Evolutionary conservation across 2,888 invertebrate species (phyloP).

Genomic region (Drosophila austrosaltans): DNA sequence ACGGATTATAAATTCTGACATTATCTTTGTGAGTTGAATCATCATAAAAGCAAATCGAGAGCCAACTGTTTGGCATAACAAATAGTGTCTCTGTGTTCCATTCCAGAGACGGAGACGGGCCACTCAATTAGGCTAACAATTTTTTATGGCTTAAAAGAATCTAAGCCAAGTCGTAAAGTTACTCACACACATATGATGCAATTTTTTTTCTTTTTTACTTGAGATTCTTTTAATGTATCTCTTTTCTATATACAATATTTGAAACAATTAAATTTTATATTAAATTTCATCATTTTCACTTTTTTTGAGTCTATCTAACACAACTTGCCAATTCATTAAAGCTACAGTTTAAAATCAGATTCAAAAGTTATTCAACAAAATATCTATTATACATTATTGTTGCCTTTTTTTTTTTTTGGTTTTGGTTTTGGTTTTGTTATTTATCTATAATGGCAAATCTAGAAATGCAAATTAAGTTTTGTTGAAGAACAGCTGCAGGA

Average conservation of each 20-base stretch:
- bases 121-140: constrained; percentile 27
- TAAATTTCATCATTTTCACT: constrained; percentile 7
- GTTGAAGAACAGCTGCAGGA: constrained; percentile 32
- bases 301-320: background rate
- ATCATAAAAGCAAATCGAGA: constrained; percentile 44
- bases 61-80: constrained; percentile 59
- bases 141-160: constrained; percentile 43
- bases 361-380: background rate
- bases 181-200: background rate
- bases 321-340: background rate
- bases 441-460: constrained; percentile 61
- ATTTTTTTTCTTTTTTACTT: background rate
- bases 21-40: constrained; percentile 40
- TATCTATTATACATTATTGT: background rate
- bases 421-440: background rate
- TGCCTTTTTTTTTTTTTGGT: background rate
- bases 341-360: background rate
- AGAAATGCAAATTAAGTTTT: constrained; percentile 66
- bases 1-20: constrained; percentile 21
- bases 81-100: constrained; percentile 38
- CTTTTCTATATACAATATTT: background rate
- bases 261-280: background rate
- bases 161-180: background rate
- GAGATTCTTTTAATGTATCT: background rate
- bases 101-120: background rate